Base-by-base conservation (phyloP, 2,797 vertebrate species). In the Gymnothorax javanicus region DNA sequence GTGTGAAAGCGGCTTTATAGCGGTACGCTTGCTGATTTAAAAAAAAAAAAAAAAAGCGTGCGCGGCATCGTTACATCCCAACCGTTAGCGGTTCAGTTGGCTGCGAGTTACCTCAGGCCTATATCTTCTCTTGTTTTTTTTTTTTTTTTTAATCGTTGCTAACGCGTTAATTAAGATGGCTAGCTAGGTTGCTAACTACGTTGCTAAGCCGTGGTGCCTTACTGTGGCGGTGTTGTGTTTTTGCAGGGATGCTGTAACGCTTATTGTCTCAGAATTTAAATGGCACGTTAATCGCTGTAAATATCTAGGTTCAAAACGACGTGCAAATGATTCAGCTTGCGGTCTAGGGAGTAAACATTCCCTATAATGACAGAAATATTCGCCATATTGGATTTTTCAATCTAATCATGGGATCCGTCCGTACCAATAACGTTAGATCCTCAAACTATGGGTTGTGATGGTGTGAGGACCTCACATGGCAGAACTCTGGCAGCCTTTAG, bases 321-420 rank as follows among this genome's bases (percentile, higher is more conserved):
- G 43, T 77, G 20, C 73, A 50, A 43, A 52, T 77, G 73, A 50
- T 75, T 77, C 52, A 50, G 33, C 33, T 43, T 43, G 33, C 33
- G 33, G 33, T 43, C 33, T 43, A 2, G 33, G 33, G 33, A 43
- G 33, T 43, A 52, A 43, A 77, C 33, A 77, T 50, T 77, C 73
- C 15, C 52, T 50, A 77, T 77, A 15, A 43, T 77, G 33, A 50
- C 64, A 77, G 50, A 77, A 75, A 71, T 43, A 15, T 33, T 77
- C 73, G 73, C 73, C 33, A 77, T 77, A 77, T 77, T 77, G 33
- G 73, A 50, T 77, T 77, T 77, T 77, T 33, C 15, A 77, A 17
- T 43, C 73, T 33, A 77, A 77, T 50, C 73, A 77, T 20, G 50
- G 73, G 73, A 50, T 15, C 73, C 73, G 33, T 50, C 43, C 50